Evolutionary conservation across 1,140 invertebrate genomes (phyloP).

Genomic region (Drosophila mauritiana): DNA sequence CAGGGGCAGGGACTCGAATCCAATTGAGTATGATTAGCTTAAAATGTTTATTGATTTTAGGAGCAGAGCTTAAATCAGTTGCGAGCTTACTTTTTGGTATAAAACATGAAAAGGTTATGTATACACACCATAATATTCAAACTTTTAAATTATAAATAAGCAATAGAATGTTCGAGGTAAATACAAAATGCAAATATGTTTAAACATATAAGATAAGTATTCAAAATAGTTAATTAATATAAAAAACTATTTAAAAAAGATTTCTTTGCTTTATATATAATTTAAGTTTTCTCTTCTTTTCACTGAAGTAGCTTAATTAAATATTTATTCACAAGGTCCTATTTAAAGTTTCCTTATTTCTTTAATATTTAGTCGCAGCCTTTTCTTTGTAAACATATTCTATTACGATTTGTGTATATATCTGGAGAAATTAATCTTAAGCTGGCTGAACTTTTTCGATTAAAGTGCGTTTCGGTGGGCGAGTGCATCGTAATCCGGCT

Average conservation of each 20-base stretch:
- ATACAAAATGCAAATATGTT: too few species aligned
- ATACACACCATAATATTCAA: too few species aligned
- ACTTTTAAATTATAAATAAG: too few species aligned
- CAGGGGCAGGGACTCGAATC: not conserved
- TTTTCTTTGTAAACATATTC: not conserved
- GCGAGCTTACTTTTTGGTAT: not conserved
- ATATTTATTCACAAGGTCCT: not conserved
- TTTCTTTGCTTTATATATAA: too few species aligned
- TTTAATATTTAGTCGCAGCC: not conserved
- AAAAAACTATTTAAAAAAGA: too few species aligned
- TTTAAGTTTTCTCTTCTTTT: not conserved
- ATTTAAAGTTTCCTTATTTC: not conserved
- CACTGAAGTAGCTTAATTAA: not conserved
- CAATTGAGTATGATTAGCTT: not conserved
- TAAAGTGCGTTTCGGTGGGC: conserved; percentile 39
- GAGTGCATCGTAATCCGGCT: conserved; percentile 18
- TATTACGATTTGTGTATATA: conserved; percentile 1
- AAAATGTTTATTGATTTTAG: not conserved
- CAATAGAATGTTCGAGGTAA: too few species aligned
- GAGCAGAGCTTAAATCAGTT: not conserved
- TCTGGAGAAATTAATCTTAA: conserved; percentile 5
- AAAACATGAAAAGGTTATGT: too few species aligned
- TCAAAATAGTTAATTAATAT: too few species aligned
- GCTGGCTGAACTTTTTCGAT: conserved; percentile 53
- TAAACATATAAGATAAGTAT: too few species aligned